A percentile compares a stretch with the other conserved stretches of the same genome.
phyloP scores from a whole-genome alignment of 2,888 invertebrate genomes.

The Leptarthrus brevirostris region DNA sequence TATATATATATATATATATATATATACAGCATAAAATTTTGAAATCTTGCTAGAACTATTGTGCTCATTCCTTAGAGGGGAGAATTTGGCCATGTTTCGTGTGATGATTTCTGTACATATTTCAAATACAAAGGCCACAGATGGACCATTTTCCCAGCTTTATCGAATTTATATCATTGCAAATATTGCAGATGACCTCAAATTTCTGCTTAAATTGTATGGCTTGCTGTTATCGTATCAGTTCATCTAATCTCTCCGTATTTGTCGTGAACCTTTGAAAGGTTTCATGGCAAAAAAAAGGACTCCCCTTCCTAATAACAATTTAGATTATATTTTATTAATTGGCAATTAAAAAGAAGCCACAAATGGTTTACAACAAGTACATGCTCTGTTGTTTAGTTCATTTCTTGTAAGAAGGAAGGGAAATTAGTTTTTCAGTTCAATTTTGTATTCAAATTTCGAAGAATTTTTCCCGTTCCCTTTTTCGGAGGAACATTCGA shows the following conservation, averaged over 20 bases:
- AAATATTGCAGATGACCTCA: neutral
- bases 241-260: neutral
- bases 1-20: no score
- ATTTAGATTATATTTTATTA: neutral
- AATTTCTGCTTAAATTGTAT: neutral
- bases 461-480: no score
- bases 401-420: no score
- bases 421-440: no score
- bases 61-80: no score
- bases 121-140: neutral
- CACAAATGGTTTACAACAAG: neutral
- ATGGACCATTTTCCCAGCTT: slow-evolving; percentile 20
- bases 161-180: neutral
- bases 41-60: no score
- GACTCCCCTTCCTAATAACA: neutral
- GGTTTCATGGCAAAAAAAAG: neutral
- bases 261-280: neutral
- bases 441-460: no score
- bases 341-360: neutral
- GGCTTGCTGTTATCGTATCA: neutral
- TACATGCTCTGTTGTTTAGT: no score
- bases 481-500: no score
- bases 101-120: no score
- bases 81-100: no score
- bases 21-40: no score